Evolutionary conservation across 2,888 invertebrate species (phyloP).

Genomic region (Hipparchia sbordonii): DNA sequence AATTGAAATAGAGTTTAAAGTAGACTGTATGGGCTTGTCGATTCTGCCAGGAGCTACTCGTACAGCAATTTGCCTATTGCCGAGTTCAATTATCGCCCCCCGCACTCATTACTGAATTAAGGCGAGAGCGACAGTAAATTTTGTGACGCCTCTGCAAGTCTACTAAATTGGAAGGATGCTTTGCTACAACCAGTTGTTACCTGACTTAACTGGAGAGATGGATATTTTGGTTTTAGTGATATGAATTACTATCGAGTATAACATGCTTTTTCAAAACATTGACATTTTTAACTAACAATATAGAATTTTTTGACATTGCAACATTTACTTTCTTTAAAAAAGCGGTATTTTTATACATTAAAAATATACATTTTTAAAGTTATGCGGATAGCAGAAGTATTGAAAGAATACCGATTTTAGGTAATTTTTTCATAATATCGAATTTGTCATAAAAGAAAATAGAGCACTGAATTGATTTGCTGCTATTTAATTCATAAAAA

Average conservation of each 20-base stretch:
- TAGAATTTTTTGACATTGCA: too few species aligned
- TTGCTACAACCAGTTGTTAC: conserved; percentile 59
- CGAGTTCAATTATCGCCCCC: conserved; percentile 81
- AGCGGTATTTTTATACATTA: too few species aligned
- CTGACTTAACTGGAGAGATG: conserved; percentile 46
- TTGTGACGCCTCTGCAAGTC: conserved; percentile 70
- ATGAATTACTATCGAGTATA: too few species aligned
- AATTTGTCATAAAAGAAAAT: too few species aligned
- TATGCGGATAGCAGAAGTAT: too few species aligned
- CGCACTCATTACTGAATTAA: conserved; percentile 81
- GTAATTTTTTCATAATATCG: too few species aligned
- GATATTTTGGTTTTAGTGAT: too few species aligned
- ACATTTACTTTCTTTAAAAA: too few species aligned
- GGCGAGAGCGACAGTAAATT: conserved; percentile 74
- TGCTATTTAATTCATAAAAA: not conserved
- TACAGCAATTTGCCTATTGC: conserved; percentile 80
- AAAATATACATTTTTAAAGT: too few species aligned
- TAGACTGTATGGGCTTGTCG: conserved; percentile 46
- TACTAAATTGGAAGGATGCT: conserved; percentile 59
- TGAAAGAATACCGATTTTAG: too few species aligned
- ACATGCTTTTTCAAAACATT: too few species aligned
- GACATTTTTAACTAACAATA: too few species aligned
- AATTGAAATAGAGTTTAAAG: conserved; percentile 50
- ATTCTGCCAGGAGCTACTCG: conserved; percentile 61
- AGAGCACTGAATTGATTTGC: not conserved